Conservation (phyloP, 2,113 vertebrate species). For the Xyliphius kryptos region DNA sequence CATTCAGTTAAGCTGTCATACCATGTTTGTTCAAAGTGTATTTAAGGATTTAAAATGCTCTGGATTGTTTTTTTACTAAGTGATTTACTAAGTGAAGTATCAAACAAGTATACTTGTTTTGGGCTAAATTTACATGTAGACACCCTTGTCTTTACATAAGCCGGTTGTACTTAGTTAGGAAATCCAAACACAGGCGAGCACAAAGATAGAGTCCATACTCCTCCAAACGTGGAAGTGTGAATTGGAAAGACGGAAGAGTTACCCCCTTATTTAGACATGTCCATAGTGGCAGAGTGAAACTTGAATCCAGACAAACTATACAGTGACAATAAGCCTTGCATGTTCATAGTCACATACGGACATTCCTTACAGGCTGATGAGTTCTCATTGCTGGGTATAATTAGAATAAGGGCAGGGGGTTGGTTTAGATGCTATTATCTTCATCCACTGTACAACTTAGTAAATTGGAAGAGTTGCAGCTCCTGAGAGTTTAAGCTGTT, state of each 20-base stretch:
- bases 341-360: conserved; percentile 46
- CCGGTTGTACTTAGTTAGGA: conserved; percentile 7
- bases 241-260: conserved; percentile 41
- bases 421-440: conserved; percentile 42
- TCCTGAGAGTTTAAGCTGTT: conserved; percentile 32
- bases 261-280: conserved; percentile 45
- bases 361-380: conserved; percentile 33
- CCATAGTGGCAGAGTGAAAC: conserved; percentile 25
- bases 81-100: too few species aligned
- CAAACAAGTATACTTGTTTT: background rate
- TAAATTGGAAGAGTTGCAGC: conserved; percentile 23
- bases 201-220: background rate
- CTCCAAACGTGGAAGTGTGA: conserved; percentile 38
- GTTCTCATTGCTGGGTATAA: conserved; percentile 51
- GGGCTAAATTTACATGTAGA: background rate
- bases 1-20: too few species aligned
- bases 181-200: background rate
- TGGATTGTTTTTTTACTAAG: too few species aligned
- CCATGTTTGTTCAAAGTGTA: too few species aligned
- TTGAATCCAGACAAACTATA: conserved; percentile 23
- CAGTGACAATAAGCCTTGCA: conserved; percentile 25
- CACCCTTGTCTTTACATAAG: background rate
- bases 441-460: conserved; percentile 1
- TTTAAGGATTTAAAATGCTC: too few species aligned
- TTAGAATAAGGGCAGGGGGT: conserved; percentile 41